These are phyloP conservation scores for Alligator sinensis DNA, from an alignment of 2,113 vertebrate genomes.

Conservation along the genomic window DNA sequence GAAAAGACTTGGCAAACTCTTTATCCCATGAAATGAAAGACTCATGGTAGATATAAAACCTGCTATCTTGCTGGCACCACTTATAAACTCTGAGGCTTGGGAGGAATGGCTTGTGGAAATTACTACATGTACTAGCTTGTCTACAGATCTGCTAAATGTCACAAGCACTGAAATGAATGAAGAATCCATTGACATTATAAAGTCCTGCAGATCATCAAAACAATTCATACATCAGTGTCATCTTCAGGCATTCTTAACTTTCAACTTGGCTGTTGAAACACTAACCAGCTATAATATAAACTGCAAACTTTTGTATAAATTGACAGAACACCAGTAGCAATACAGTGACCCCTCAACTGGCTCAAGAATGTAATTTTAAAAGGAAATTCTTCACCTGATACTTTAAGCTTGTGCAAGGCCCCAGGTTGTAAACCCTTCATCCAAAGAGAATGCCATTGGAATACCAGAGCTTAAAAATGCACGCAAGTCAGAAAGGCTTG, in stretches of 20 bases:
- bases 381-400: not conserved
- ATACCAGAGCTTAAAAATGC: not conserved
- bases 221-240: conserved; percentile 39
- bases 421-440: not conserved
- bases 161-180: conserved; percentile 53
- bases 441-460: not conserved
- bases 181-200: conserved; percentile 64
- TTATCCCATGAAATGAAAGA: not conserved
- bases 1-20: conserved; percentile 15
- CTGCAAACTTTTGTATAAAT: fast-evolving
- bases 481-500: not conserved
- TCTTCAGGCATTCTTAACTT: conserved; percentile 48
- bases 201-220: conserved; percentile 39
- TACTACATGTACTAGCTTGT: conserved; percentile 49
- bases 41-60: conserved; percentile 23
- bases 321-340: not conserved
- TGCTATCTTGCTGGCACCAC: conserved; percentile 41
- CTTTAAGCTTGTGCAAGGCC: not conserved
- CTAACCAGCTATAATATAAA: not conserved
- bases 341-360: not conserved
- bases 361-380: not conserved
- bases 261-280: not conserved
- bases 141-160: conserved; percentile 65
- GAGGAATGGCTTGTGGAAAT: conserved; percentile 66
- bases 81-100: conserved; percentile 57